These are phyloP conservation scores for Sphenodon punctatus DNA, from an alignment of 2,797 vertebrate genomes.

Conservation along the genomic window DNA sequence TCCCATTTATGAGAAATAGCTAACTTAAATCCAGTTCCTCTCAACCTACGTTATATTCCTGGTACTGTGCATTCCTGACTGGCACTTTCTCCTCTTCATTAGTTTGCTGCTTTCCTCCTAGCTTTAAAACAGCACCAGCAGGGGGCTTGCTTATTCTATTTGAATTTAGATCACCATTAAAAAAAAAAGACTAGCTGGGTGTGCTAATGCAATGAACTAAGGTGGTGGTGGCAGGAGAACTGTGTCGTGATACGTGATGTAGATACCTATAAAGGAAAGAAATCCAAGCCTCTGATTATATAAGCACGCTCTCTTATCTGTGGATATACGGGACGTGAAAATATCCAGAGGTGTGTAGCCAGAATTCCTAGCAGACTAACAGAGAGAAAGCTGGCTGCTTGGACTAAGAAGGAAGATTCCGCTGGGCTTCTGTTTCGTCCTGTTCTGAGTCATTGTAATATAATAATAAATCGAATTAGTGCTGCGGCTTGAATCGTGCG, in stretches of 20 bases:
- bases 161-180: rapidly evolving
- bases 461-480: neutral
- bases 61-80: neutral
- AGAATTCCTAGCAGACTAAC: rapidly evolving
- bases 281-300: neutral
- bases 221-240: neutral
- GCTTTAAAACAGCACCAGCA: neutral
- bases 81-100: neutral
- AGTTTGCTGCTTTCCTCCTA: neutral
- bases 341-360: neutral
- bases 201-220: neutral
- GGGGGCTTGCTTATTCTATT: neutral
- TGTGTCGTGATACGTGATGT: rapidly evolving
- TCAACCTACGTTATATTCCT: neutral
- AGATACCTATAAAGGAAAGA: neutral
- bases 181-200: neutral
- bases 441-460: rapidly evolving
- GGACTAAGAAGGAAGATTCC: neutral
- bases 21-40: neutral
- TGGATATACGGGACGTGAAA: neutral
- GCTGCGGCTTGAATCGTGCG: rapidly evolving
- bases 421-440: rapidly evolving
- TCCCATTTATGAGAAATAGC: neutral
- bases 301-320: neutral
- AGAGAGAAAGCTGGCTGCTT: neutral